Evolutionary conservation across 2,797 vertebrate species (phyloP).

Genomic region (Carapus acus): DNA sequence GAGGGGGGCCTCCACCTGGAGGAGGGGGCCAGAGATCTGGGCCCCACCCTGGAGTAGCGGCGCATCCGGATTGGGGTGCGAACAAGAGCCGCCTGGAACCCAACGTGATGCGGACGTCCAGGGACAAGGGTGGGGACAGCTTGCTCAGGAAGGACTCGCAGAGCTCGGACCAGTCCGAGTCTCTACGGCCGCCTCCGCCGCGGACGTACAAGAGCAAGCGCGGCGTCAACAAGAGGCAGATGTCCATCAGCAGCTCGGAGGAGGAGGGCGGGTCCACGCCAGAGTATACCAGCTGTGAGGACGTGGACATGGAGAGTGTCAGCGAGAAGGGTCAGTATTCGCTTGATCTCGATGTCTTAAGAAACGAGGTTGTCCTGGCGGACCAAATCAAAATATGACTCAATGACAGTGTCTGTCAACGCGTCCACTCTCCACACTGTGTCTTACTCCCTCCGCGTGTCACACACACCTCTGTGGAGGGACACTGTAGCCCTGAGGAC

Average conservation of each 20-base stretch:
- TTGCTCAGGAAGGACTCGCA: conserved; percentile 94
- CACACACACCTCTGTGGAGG: conserved; percentile 51
- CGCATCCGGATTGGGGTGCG: conserved; percentile 71
- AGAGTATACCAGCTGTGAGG: conserved; percentile 99
- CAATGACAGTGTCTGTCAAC: conserved; percentile 30
- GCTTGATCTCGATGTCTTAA: conserved; percentile 33
- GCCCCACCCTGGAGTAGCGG: conserved; percentile 58
- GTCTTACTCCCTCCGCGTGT: conserved; percentile 34
- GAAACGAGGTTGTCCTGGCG: no score
- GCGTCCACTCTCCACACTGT: conserved; percentile 15
- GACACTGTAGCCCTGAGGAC: conserved; percentile 52
- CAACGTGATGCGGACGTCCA: conserved; percentile 77
- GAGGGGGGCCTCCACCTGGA: conserved; percentile 65
- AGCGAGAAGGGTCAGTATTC: conserved; percentile 91
- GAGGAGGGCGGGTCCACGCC: conserved; percentile 98
- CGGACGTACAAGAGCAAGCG: conserved; percentile 89
- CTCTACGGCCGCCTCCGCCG: conserved; percentile 88
- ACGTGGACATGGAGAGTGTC: conserved; percentile 97
- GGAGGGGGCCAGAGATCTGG: conserved; percentile 73
- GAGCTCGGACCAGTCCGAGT: conserved; percentile 96
- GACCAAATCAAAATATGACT: no score
- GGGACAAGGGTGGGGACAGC: conserved; percentile 85
- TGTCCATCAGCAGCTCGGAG: conserved; percentile 99
- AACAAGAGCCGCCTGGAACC: conserved; percentile 84
- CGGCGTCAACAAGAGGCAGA: conserved; percentile 90